Conservation (phyloP, 2,797 vertebrate genomes). For the Meda fulgida region DNA sequence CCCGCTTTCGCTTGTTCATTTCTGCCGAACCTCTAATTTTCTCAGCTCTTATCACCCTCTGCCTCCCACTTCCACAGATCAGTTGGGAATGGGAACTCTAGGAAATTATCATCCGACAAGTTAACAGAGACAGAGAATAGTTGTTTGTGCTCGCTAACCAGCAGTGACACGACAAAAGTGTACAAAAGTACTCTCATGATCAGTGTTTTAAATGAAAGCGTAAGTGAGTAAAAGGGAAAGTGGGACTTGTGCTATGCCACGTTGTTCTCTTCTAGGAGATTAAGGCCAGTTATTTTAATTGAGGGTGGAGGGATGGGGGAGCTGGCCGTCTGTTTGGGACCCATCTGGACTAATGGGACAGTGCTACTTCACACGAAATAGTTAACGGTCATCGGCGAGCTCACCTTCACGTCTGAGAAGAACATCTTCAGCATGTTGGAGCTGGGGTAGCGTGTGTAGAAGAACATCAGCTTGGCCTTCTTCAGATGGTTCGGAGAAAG, state of each 20-base stretch:
- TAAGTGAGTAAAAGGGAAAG: slow-evolving; percentile 44
- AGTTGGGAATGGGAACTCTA: slow-evolving; percentile 23
- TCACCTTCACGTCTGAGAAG: slow-evolving; percentile 99
- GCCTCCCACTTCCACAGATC: slow-evolving; percentile 8
- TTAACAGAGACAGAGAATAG: slow-evolving; percentile 29
- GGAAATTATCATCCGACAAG: slow-evolving; percentile 19
- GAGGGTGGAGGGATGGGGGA: slow-evolving; percentile 48
- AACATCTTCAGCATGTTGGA: slow-evolving; percentile 99
- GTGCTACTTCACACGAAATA: slow-evolving; percentile 53
- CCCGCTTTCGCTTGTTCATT: slow-evolving; percentile 42
- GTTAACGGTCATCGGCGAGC: slow-evolving; percentile 58
- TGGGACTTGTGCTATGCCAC: slow-evolving; percentile 46
- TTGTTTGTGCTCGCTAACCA: slow-evolving; percentile 16
- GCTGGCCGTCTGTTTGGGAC: slow-evolving; percentile 73
- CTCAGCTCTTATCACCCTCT: slow-evolving; percentile 36
- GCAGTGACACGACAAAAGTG: too few species aligned
- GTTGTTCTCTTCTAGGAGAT: slow-evolving; percentile 42
- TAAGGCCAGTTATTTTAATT: slow-evolving; percentile 56
- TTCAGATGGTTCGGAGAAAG: slow-evolving; percentile 98
- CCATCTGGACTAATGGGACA: slow-evolving; percentile 71
- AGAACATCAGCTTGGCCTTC: slow-evolving; percentile 99
- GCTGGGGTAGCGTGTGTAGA: slow-evolving; percentile 97
- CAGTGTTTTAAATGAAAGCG: slow-evolving; percentile 40
- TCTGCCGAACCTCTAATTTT: slow-evolving; percentile 29
- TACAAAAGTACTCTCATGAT: neutral